Evolutionary conservation across 1,140 invertebrate species (phyloP), one percentile per base, ranked within the genome.

Genomic region (Tetranychus urticae): DNA sequence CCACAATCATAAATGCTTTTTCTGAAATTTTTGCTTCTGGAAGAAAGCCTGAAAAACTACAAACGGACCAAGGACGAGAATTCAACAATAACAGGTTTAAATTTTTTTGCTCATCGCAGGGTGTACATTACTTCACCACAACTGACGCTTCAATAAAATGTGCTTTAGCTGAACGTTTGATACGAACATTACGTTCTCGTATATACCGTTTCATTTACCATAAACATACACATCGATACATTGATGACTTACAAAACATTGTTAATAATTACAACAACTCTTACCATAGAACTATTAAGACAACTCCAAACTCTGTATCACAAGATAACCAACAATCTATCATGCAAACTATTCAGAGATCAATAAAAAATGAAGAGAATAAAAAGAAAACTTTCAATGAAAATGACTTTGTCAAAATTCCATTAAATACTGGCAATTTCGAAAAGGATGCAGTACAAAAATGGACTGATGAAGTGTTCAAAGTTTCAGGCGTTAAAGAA

Each of bases 141-240:
- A 70, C 66, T 58, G 66, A 66, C 42, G 58, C 36, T 52, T 31
- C 34, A 6, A 36, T 56, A 12, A 78, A 77, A 69, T 73, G 72
- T n/a, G 68, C 69, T 31, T 69, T 74, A 52, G 70, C 70, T 52
- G 75, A 76, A 68, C 54, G 74, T 59, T 72, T 75, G 56, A 74
- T 73, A 66, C 64, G 71, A 63, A 76, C 71, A 14, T 60, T 77
- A 56, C 76, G 50, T 31, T n/a, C n/a, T 2, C 5, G 50, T n/a
- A 52, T 52, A 13, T 52, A 52, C 23, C 50, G 50, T 23, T 52
- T n/a, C 6, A n/a, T 52, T 33, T 52, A 52, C 23, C n/a, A 23
- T 13, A n/a, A 52, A 8, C n/a, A 52, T 23, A 52, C 50, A 6
- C n/a, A 23, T 6, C 13, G 50, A 8, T 52, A n/a, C 6, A 52